Percentiles rank a stretch among this genome's conserved stretches.
These are phyloP conservation scores for Galerucella calmariensis DNA, from an alignment of 2,888 invertebrate species.

Conservation along the genomic window DNA sequence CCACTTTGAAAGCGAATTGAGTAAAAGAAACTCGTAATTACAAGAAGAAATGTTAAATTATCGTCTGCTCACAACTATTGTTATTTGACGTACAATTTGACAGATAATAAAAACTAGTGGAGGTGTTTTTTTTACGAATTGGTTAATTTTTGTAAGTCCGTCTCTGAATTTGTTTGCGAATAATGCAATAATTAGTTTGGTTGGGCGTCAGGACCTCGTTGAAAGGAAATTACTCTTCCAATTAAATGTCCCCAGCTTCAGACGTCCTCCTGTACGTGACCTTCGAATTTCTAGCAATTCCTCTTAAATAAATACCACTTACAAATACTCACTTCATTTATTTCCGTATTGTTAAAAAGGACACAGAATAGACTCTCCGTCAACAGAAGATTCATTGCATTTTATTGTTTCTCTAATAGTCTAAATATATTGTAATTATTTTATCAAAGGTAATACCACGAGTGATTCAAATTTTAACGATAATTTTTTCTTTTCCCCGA, in stretches of 20 bases:
- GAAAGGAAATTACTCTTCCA: conserved; percentile 48
- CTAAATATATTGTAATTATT: neutral
- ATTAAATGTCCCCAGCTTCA: conserved; percentile 44
- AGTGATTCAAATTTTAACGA: too few relatives aligned
- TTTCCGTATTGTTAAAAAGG: conserved; percentile 12
- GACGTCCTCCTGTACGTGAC: conserved; percentile 36
- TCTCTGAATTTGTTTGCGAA: conserved; percentile 39
- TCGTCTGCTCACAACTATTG: neutral
- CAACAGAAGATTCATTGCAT: neutral
- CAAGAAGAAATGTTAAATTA: neutral
- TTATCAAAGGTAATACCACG: too few relatives aligned
- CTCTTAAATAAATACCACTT: conserved; percentile 25
- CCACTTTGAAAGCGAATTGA: neutral
- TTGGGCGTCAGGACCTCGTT: conserved; percentile 48
- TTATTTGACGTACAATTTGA: neutral
- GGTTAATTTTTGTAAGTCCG: neutral
- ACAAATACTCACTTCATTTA: conserved; percentile 23
- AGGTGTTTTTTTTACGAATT: too few relatives aligned
- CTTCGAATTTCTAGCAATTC: conserved; percentile 34
- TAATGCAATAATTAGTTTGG: conserved; percentile 53
- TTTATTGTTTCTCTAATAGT: neutral
- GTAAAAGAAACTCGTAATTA: neutral
- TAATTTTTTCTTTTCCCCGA: too few relatives aligned
- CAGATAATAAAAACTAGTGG: too few relatives aligned
- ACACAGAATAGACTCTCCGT: conserved; percentile 8